phyloP scores from a whole-genome alignment of 37 sponge, comb jelly and placozoan genomes.

The Hexactinellida sp. region DNA sequence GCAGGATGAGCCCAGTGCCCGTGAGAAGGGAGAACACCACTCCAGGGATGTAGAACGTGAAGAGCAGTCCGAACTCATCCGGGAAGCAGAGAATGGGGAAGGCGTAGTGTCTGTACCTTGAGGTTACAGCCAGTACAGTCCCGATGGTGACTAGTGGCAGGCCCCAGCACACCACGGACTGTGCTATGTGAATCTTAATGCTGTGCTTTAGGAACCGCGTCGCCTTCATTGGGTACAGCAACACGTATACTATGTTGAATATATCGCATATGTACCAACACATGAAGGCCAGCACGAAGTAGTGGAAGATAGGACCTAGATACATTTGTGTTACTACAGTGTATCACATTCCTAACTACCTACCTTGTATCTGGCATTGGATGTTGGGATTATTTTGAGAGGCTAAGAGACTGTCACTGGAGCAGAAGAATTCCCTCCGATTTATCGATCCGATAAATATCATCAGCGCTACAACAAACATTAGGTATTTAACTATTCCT shows the following conservation, averaged over 20 bases:
- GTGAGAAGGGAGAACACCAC: neutral
- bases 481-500: neutral
- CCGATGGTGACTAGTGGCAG: neutral
- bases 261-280: neutral
- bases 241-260: neutral
- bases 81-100: slow-evolving; percentile 6
- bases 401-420: neutral
- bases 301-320: slow-evolving; percentile 1
- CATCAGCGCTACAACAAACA: neutral
- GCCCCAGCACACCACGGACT: neutral
- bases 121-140: neutral
- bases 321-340: no score
- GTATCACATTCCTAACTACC: neutral
- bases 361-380: neutral
- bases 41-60: neutral
- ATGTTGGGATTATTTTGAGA: neutral
- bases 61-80: neutral
- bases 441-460: neutral
- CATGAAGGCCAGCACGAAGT: neutral
- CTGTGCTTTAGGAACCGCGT: neutral
- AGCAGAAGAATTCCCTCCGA: neutral
- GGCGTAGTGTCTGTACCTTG: neutral
- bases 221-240: slow-evolving; percentile 1
- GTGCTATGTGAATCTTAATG: neutral
- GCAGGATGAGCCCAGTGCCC: neutral